These are phyloP conservation scores for Fregata magnificens DNA, from an alignment of 2,113 vertebrate genomes.

Conservation along the genomic window DNA sequence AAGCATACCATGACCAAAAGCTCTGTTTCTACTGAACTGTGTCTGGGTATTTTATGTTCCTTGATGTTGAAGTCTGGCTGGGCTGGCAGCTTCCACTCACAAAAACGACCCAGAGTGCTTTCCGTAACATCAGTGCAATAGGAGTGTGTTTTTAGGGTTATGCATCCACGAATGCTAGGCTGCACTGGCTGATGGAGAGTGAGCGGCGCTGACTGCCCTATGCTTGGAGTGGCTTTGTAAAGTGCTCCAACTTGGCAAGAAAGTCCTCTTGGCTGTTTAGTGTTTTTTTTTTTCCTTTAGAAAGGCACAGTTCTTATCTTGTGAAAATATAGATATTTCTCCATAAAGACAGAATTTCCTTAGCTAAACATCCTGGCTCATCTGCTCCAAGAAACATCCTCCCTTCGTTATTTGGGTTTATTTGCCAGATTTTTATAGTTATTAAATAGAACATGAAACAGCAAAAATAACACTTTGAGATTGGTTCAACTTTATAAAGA, in stretches of 20 bases:
- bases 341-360: neutral
- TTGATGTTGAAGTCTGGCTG: neutral
- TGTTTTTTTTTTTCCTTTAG: slow-evolving; percentile 33
- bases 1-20: neutral
- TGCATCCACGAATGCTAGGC: neutral
- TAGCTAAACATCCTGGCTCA: slow-evolving; percentile 23
- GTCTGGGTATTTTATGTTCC: neutral
- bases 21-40: neutral
- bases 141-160: neutral
- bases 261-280: neutral
- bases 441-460: neutral
- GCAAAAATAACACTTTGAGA: neutral
- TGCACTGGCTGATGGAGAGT: neutral
- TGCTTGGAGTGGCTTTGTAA: neutral
- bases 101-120: neutral
- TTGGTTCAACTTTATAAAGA: neutral
- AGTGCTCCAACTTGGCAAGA: neutral
- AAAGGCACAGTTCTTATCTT: slow-evolving; percentile 43
- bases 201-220: neutral
- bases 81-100: neutral
- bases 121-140: neutral
- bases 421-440: slow-evolving; percentile 1
- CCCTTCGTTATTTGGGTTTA: neutral
- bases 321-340: slow-evolving; percentile 41
- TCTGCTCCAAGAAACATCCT: slow-evolving; percentile 11